Conservation (phyloP, 2,113 vertebrate species). For the Eonycteris spelaea region DNA sequence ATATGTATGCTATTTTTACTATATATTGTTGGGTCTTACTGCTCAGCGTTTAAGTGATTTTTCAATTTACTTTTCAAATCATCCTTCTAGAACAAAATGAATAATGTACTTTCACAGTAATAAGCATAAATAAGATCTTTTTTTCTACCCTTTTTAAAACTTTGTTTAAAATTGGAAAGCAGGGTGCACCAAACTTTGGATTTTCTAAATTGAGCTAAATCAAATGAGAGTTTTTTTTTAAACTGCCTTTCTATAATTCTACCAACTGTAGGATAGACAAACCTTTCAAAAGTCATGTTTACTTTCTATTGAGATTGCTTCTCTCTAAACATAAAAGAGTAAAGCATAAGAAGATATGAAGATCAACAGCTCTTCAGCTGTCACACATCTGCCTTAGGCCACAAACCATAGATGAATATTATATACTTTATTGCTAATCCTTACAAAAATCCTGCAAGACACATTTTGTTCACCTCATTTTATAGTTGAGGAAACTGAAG, state of each 20-base stretch:
- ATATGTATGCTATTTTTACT: background rate
- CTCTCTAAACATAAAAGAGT: background rate
- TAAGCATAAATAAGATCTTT: background rate
- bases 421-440: background rate
- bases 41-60: background rate
- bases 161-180: background rate
- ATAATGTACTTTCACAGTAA: background rate
- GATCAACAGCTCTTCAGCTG: background rate
- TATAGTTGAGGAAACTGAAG: background rate
- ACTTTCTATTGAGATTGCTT: background rate
- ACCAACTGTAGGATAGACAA: background rate
- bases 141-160: background rate
- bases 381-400: background rate
- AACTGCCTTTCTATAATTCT: slow-evolving; percentile 10
- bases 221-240: slow-evolving; percentile 10
- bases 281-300: background rate
- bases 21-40: background rate
- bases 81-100: background rate
- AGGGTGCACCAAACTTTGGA: background rate
- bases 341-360: background rate
- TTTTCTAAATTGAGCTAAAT: slow-evolving; percentile 16
- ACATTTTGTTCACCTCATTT: background rate
- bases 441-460: background rate
- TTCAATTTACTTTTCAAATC: background rate
- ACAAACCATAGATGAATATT: background rate